These are phyloP conservation scores for Notarius quadriscutis DNA, from an alignment of 2,113 vertebrate species.

Conservation along the genomic window DNA sequence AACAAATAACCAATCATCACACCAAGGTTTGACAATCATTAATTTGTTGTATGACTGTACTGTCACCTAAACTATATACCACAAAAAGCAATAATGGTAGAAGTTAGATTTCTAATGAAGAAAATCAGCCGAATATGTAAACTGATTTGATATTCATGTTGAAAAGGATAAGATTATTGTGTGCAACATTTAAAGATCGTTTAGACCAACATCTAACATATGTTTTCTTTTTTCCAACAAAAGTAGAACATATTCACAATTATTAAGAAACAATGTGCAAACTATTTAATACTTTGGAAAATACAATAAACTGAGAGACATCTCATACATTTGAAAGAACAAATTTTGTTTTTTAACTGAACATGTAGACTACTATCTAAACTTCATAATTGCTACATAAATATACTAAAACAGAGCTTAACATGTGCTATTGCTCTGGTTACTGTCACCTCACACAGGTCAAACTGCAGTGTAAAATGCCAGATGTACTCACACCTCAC, in stretches of 20 bases:
- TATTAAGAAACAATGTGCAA: slow-evolving; percentile 22
- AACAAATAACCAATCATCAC: slow-evolving; percentile 1
- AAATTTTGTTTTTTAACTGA: background rate
- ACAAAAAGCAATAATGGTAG: background rate
- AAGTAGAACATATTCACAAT: slow-evolving; percentile 7
- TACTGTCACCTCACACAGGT: background rate
- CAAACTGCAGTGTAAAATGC: background rate
- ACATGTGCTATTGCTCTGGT: slow-evolving; percentile 19
- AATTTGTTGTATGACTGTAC: background rate
- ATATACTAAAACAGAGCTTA: slow-evolving; percentile 18
- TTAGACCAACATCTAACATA: background rate
- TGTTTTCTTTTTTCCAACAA: background rate
- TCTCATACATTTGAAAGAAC: background rate
- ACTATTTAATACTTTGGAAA: slow-evolving; percentile 23
- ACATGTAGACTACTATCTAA: slow-evolving; percentile 15
- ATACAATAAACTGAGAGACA: background rate
- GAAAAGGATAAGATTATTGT: background rate
- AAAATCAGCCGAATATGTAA: background rate
- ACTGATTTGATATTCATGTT: background rate
- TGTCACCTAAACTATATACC: background rate
- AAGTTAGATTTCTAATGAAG: background rate
- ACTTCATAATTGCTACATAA: slow-evolving; percentile 31
- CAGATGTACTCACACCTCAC: background rate
- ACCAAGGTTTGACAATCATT: background rate
- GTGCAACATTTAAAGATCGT: background rate